A percentile compares a stretch with the other conserved stretches of the same genome.
Conservation (phyloP, 2,113 vertebrate species). For the Ariopsis seemanni region DNA sequence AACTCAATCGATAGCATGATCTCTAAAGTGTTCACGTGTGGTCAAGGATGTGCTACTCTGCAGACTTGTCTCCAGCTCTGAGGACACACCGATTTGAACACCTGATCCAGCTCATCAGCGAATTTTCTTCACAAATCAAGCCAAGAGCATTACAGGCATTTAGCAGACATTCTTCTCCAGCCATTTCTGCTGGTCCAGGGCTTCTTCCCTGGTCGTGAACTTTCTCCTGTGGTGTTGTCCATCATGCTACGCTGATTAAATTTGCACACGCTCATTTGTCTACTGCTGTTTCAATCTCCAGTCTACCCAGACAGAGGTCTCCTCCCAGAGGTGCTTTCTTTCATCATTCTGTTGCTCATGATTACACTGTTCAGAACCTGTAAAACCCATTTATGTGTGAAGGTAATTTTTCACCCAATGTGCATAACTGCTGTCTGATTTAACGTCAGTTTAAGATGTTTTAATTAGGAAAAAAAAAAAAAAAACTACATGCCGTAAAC, state of each 20-base stretch:
- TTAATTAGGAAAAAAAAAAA: not conserved
- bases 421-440: not conserved
- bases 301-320: not conserved
- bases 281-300: not conserved
- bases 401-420: not conserved
- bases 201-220: not conserved
- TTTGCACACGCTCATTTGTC: not conserved
- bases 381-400: not conserved
- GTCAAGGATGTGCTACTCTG: not conserved
- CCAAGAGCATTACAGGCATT: not conserved
- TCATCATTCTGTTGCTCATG: not conserved
- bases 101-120: not conserved
- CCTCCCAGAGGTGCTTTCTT: not conserved
- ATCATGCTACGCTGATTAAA: not conserved
- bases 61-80: not conserved
- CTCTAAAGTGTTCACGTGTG: not conserved
- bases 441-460: not conserved
- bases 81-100: not conserved
- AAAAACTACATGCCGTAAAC: not conserved
- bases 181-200: too few relatives aligned
- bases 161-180: too few relatives aligned
- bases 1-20: not conserved
- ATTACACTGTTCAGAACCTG: not conserved
- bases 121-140: not conserved
- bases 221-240: not conserved